A percentile compares a stretch with the other conserved stretches of the same genome.
phyloP scores from a whole-genome alignment of 2,888 invertebrate genomes.

The Calameuta filiformis region DNA sequence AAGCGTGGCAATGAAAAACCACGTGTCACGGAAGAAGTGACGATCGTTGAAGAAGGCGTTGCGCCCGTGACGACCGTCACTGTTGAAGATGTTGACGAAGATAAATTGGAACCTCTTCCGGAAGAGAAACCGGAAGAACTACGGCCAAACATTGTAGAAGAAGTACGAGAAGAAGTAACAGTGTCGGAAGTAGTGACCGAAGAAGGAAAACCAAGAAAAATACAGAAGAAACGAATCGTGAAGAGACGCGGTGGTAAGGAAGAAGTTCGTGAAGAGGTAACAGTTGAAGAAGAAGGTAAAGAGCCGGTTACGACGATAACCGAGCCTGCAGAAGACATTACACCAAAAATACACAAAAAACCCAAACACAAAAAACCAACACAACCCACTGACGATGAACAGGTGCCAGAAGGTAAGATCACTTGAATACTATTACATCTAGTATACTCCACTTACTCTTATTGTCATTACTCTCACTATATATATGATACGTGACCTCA shows the following conservation, averaged over 20 bases:
- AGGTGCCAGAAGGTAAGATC: conserved; percentile 48
- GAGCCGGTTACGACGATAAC: conserved; percentile 63
- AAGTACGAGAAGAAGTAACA: conserved; percentile 46
- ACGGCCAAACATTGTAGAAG: conserved; percentile 29
- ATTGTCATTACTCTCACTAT: background rate
- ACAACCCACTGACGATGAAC: conserved; percentile 50
- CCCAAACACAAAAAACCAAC: conserved; percentile 54
- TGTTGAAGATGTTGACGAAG: conserved; percentile 47
- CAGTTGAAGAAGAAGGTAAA: conserved; percentile 64
- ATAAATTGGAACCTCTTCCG: conserved; percentile 28
- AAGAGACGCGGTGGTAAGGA: conserved; percentile 63
- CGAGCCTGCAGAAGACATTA: conserved; percentile 47
- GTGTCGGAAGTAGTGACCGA: conserved; percentile 64
- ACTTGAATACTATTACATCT: conserved; percentile 35
- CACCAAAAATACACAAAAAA: conserved; percentile 52
- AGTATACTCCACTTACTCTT: background rate
- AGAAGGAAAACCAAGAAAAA: conserved; percentile 54
- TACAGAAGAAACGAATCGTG: conserved; percentile 51
- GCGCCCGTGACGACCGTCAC: conserved; percentile 51
- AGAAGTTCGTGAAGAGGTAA: conserved; percentile 66
- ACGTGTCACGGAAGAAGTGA: conserved; percentile 65
- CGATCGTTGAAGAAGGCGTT: conserved; percentile 46
- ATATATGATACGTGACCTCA: background rate
- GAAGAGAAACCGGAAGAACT: conserved; percentile 18
- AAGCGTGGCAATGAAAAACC: conserved; percentile 53